Base-by-base conservation (phyloP, 2,888 invertebrate genomes). In the Teleogryllus oceanicus region DNA sequence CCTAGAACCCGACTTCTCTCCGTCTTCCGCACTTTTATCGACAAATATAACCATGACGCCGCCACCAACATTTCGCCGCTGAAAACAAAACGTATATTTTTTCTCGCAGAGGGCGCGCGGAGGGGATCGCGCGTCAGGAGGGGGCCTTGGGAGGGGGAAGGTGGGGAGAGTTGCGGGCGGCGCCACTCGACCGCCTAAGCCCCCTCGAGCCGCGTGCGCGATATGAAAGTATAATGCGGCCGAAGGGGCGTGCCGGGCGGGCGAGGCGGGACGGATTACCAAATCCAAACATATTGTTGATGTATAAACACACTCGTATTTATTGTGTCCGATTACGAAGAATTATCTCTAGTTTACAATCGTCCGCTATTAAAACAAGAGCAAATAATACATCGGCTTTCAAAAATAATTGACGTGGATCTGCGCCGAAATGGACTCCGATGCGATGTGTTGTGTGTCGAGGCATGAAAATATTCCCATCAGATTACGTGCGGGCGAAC, bases 241-340 rank as follows among this genome's bases (percentile, higher is more conserved):
- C 62, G 62, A 12, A 62, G 13, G 62, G 62, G 37, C 37, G 37
- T 4, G 62, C 8, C n/a, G 62, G 62, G 62, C 13, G 24, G 24
- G 11, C n/a, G 62, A 8, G 5, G 62, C 62, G 13, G 13, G 16
- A 62, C n/a, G 62, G 62, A 62, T 62, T 62, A 62, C 62, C 62
- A n/a, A 62, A 62, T 62, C 62, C 62, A 62, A 62, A n/a, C n/a
- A n/a, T n/a, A n/a, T n/a, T n/a, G 62, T 62, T 62, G 62, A 62
- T 62, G 62, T n/a, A 62, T 62, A 62, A 62, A 62, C 62, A 62
- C 16, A n/a, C 62, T 62, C 62, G 62, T n/a, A 62, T 62, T 62
- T 62, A 62, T 62, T 62, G 62, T 62, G 62, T 62, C 62, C 62
- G 13, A 62, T 62, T 62, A 62, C 62, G n/a, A 62, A 62, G 62